Percentiles rank a stretch among this genome's conserved stretches.
phyloP scores from a whole-genome alignment of 2,888 invertebrate genomes.

The Muschampia plurimacula region DNA sequence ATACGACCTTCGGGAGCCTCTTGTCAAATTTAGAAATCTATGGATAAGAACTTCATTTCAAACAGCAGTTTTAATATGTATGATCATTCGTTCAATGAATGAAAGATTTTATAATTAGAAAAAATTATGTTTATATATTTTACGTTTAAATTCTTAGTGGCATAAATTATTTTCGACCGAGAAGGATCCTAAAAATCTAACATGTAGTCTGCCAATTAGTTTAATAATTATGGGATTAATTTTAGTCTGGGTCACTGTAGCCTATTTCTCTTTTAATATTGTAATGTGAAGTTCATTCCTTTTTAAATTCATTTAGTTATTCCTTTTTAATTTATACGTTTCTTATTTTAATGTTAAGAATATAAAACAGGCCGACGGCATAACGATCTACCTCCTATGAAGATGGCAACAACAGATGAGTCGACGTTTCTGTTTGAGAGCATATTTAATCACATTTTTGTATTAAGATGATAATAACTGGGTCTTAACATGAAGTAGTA shows the following conservation, averaged over 20 bases:
- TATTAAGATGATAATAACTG: too few relatives aligned
- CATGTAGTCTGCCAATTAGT: not conserved
- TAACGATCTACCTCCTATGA: too few relatives aligned
- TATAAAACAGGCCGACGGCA: too few relatives aligned
- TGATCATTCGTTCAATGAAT: not conserved
- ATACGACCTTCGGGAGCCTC: slow-evolving; percentile 69
- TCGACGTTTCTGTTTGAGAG: too few relatives aligned
- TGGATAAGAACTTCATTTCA: slow-evolving; percentile 59
- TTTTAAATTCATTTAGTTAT: too few relatives aligned
- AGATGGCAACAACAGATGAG: too few relatives aligned
- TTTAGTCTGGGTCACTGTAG: not conserved
- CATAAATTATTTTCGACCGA: not conserved
- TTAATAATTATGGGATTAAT: not conserved
- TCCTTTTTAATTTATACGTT: too few relatives aligned
- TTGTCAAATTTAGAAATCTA: slow-evolving; percentile 61
- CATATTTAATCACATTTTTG: too few relatives aligned
- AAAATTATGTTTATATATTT: not conserved
- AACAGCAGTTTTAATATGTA: not conserved
- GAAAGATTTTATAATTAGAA: not conserved
- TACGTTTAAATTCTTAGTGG: not conserved
- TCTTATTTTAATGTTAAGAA: too few relatives aligned
- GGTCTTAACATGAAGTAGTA: too few relatives aligned
- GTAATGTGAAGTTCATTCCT: too few relatives aligned
- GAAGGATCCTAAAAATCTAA: not conserved
- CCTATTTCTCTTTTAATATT: not conserved